Evolutionary conservation across 92 coral and sea anemone genomes (phyloP).

Genomic region (Phenganax subtilis): DNA sequence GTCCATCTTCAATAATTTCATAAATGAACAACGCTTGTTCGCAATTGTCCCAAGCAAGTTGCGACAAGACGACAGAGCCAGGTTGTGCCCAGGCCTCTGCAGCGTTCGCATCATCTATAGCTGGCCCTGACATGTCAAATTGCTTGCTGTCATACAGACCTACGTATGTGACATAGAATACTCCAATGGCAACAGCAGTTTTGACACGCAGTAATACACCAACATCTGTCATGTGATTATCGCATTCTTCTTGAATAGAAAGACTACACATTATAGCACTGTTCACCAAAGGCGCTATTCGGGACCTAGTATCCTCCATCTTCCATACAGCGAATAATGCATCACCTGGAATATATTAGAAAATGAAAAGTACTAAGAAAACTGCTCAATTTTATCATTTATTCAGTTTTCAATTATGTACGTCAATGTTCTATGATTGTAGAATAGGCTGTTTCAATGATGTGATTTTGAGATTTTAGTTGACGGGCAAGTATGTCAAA

Average conservation of each 20-base stretch:
- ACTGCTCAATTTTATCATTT: too few relatives aligned
- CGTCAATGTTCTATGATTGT: neutral
- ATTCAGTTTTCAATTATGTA: too few relatives aligned
- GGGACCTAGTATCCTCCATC: constrained; percentile 50
- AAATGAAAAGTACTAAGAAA: too few relatives aligned
- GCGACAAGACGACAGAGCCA: constrained; percentile 85
- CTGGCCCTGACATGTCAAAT: constrained; percentile 91
- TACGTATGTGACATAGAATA: constrained; percentile 79
- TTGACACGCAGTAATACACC: constrained; percentile 90
- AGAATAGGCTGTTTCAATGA: neutral
- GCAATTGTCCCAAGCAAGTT: constrained; percentile 74
- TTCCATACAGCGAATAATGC: constrained; percentile 92
- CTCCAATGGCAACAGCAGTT: constrained; percentile 86
- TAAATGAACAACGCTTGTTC: constrained; percentile 77
- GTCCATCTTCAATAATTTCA: constrained; percentile 77
- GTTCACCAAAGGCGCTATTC: constrained; percentile 67
- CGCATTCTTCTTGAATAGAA: constrained; percentile 91
- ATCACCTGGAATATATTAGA: constrained; percentile 56
- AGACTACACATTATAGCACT: constrained; percentile 94
- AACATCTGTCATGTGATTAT: constrained; percentile 94
- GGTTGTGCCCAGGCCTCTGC: constrained; percentile 99
- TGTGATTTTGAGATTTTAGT: too few relatives aligned
- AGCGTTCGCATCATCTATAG: constrained; percentile 88
- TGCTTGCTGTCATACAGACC: constrained; percentile 89
- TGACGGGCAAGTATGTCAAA: too few relatives aligned